Base-by-base conservation (phyloP, 2,888 invertebrate species). In the Drosophila percnosoma region DNA sequence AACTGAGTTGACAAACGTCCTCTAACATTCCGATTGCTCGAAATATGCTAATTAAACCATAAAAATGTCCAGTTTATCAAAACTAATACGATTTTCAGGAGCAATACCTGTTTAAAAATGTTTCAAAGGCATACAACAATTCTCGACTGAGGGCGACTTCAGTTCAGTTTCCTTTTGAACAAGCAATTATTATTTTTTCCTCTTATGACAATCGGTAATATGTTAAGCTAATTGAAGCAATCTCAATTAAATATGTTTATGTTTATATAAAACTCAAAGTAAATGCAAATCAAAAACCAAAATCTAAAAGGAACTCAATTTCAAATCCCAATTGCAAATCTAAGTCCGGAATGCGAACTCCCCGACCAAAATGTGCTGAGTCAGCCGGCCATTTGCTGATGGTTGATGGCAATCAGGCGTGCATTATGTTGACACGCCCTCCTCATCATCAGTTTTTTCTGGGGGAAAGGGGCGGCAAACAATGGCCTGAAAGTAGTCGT, bases 391-490 rank as follows among this genome's bases (percentile, higher is more conserved):
- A 24, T 38, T 13, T 18, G 57, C 18, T 69, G 33, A 33, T 21
- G n/a, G n/a, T 13, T 45, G 60, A 11, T 18, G 64, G 71, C 76
- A 80, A 68, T 80, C 62, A 65, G 59, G 61, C 68, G 48, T 75
- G 71, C 75, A 83, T 83, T 78, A 81, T 84, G 66, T 78, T 78
- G 82, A 70, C 84, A 78, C 82, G 68, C 68, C 75, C 68, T 53
- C 53, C n/a, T 55, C 38, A 55, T 38, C 38, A n/a, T n/a, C n/a
- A 4, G 45, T 15, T 45, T 24, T 4, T 8, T n/a, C 38, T 13
- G n/a, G 2, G 5, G 24, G 13, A 8, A 13, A 1, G 38, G 31
- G 18, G 31, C 15, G 53, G 27, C 27, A 38, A 55, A 55, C 55
- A 55, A 55, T 55, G n/a, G 52, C 53, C 21, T 11, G 7, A 29